Conservation (phyloP, 2,113 vertebrate genomes). For the Erinaceus europaeus region DNA sequence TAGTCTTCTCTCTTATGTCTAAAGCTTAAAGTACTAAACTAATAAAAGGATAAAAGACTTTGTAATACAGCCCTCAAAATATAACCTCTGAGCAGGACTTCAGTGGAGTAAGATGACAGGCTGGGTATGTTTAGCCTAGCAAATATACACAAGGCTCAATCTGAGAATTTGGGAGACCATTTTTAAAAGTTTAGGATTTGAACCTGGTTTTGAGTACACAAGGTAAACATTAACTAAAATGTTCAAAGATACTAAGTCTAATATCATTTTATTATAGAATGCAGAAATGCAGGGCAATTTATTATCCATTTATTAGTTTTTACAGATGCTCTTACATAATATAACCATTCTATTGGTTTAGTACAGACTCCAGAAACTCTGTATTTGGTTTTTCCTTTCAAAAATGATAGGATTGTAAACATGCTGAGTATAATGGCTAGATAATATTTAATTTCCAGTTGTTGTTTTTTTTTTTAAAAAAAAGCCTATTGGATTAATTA, state of each 20-base stretch:
- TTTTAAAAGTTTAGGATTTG: constrained; percentile 7
- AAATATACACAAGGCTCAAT: not conserved
- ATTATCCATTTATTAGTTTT: not conserved
- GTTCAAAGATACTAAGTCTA: not conserved
- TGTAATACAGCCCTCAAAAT: constrained; percentile 84
- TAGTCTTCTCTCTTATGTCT: constrained; percentile 86
- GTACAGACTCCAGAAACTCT: not conserved
- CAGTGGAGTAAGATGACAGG: constrained; percentile 58
- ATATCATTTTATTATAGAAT: constrained; percentile 23
- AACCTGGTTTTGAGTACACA: constrained; percentile 24
- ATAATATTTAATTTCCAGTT: not conserved
- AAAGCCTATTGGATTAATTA: not conserved
- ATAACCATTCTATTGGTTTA: not conserved
- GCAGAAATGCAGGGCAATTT: not conserved
- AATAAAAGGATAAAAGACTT: constrained; percentile 88
- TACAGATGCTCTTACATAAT: not conserved
- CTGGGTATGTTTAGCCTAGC: constrained; percentile 12
- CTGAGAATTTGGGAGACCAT: not conserved
- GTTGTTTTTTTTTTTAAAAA: too few relatives aligned
- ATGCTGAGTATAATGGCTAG: not conserved
- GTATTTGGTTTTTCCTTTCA: not conserved
- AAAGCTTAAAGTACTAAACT: constrained; percentile 86
- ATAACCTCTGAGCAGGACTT: constrained; percentile 76
- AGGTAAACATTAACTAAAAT: constrained; percentile 18
- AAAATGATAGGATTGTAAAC: fast-evolving